Base-by-base conservation (phyloP, 1,140 invertebrate genomes). In the Drosophila ficusphila region DNA sequence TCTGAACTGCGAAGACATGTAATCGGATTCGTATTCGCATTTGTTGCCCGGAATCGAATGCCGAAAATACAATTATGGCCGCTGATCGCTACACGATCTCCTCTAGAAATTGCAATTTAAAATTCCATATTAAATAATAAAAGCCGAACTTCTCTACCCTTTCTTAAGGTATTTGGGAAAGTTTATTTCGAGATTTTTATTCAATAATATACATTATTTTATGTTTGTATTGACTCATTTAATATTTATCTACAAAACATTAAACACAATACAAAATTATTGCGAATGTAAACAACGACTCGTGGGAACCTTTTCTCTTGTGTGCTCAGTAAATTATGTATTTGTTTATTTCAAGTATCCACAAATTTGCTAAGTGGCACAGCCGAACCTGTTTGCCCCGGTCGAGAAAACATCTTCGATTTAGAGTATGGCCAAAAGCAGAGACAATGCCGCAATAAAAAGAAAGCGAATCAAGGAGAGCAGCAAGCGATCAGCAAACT, bases 1-100 rank as follows among this genome's bases (percentile, higher is more conserved):
- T 70, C 65, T 25, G 73, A 69, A 77, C 69, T 42, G 76, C 71
- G 19, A 7, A 33, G 44, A 47, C 42, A 61, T 52, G 41, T 42
- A 42, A 12, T 39, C 27, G 44, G 27, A 51, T 16, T 56, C 58
- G 46, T 51, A 75, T 46, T 67, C 41, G 53, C 38, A 77, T 79
- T 74, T 78, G 60, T 76, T 69, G 57, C 27, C n/a, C 7, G 56
- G 52, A 76, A 78, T 69, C 56, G 54, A 79, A 86, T 88, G 82
- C 82, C 77, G 56, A 86, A 86, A 86, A 71, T 75, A 86, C 82
- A 86, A 86, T 88, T 88, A 88, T 88, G 69, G 73, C 56, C 44
- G 74, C 47, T 36, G 74, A 82, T 78, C 73, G 54, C 64, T 71
- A 88, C 74, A 89, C 77, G 69, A 86, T 82, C 79, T 75, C 12